Conservation (phyloP, 1,140 invertebrate genomes). For the Drosophila paulistorum region DNA sequence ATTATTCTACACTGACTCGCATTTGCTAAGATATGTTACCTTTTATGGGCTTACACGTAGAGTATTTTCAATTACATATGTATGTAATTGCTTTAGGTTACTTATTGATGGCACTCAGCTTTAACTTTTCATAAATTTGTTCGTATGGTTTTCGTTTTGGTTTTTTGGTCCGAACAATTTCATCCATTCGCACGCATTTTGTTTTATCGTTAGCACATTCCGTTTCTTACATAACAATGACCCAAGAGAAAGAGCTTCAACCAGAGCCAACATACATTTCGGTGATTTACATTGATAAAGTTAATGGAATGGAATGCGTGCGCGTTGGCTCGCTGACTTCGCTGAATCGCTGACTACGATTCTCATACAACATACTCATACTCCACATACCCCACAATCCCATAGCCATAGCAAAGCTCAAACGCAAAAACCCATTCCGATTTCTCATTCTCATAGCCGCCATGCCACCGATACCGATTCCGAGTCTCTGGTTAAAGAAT, state of each 20-base stretch:
- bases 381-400: not conserved
- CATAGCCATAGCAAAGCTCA: not conserved
- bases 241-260: slow-evolving; percentile 35
- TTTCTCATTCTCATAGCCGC: slow-evolving; percentile 14
- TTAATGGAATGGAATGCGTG: slow-evolving; percentile 80
- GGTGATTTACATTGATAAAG: slow-evolving; percentile 80
- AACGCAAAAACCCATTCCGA: slow-evolving; percentile 5
- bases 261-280: slow-evolving; percentile 71
- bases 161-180: slow-evolving; percentile 16
- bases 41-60: too few relatives aligned
- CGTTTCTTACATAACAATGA: slow-evolving; percentile 33
- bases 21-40: too few relatives aligned
- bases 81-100: not conserved
- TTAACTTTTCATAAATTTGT: slow-evolving; percentile 11
- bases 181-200: slow-evolving; percentile 29
- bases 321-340: slow-evolving; percentile 35
- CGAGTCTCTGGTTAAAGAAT: slow-evolving; percentile 29
- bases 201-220: slow-evolving; percentile 40
- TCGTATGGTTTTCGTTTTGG: too few relatives aligned
- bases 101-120: not conserved
- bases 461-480: slow-evolving; percentile 22
- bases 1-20: too few relatives aligned
- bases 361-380: not conserved
- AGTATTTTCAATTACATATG: too few relatives aligned
- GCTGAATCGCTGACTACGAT: slow-evolving; percentile 67